Evolutionary conservation across 2,113 vertebrate species (phyloP).

Genomic region (Peromyscus californicus): DNA sequence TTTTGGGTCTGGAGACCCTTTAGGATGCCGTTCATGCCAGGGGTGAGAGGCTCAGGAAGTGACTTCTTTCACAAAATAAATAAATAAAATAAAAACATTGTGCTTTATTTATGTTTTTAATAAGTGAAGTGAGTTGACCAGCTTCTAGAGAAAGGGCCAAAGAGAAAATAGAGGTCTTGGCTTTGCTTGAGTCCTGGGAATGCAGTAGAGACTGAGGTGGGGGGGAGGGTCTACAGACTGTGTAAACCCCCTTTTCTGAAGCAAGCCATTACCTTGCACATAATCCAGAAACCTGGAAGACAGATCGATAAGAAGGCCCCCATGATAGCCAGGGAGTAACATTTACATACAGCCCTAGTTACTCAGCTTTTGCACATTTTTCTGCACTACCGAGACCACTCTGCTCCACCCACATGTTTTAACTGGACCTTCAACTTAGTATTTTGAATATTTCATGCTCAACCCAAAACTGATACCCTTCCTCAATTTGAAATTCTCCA

Average conservation of each 20-base stretch:
- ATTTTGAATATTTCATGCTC: neutral
- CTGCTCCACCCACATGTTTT: slow-evolving; percentile 8
- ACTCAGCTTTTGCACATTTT: neutral
- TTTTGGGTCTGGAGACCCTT: slow-evolving; percentile 23
- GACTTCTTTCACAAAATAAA: slow-evolving; percentile 11
- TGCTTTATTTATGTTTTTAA: slow-evolving; percentile 66
- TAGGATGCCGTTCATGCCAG: slow-evolving; percentile 38
- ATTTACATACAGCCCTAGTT: neutral
- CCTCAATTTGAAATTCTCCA: neutral
- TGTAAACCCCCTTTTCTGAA: neutral
- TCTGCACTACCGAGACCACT: neutral
- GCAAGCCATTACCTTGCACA: neutral
- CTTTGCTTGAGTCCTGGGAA: slow-evolving; percentile 25
- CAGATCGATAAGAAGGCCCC: neutral
- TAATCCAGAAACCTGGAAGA: neutral
- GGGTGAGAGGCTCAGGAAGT: neutral
- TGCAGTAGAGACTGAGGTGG: neutral
- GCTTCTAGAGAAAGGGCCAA: slow-evolving; percentile 59
- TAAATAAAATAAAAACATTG: neutral
- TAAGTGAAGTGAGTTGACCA: slow-evolving; percentile 62
- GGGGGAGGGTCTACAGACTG: neutral
- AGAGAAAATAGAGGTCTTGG: slow-evolving; percentile 38
- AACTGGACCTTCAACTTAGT: neutral
- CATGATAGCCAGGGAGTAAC: neutral
- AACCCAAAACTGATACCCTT: neutral